Evolutionary conservation across 2,113 vertebrate genomes (phyloP).

Genomic region (Eclectus roratus): DNA sequence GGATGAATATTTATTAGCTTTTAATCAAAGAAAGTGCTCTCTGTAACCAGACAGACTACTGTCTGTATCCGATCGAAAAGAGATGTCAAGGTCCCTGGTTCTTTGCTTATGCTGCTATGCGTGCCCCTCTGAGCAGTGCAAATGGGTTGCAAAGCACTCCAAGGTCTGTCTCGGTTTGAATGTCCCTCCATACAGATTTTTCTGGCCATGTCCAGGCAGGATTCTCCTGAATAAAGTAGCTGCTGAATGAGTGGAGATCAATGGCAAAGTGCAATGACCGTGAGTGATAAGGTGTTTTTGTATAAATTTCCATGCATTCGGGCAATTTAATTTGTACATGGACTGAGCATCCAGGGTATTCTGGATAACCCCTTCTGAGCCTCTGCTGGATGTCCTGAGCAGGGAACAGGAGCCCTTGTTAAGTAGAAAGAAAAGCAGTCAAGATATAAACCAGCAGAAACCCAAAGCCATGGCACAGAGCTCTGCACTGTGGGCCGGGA

Average conservation of each 20-base stretch:
- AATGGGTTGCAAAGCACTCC: background rate
- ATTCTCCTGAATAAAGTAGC: background rate
- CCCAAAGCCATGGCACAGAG: accelerated
- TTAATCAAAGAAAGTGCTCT: conserved; percentile 65
- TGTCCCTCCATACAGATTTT: background rate
- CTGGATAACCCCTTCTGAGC: background rate
- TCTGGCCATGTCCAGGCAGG: accelerated
- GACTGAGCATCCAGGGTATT: background rate
- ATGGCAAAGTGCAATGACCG: background rate
- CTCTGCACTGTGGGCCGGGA: background rate
- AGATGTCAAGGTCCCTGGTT: conserved; percentile 33
- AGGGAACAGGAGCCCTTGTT: background rate
- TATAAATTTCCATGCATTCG: background rate
- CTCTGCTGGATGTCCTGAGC: background rate
- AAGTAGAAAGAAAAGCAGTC: background rate
- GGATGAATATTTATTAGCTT: conserved; percentile 66
- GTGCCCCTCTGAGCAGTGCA: background rate
- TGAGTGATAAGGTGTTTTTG: background rate
- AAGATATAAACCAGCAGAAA: background rate
- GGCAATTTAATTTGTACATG: background rate
- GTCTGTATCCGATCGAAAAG: conserved; percentile 51
- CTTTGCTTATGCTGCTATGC: background rate
- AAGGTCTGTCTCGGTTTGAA: background rate
- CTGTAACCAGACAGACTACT: conserved; percentile 48
- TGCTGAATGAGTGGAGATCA: background rate